Percentiles rank a stretch among this genome's conserved stretches.
Conservation (phyloP, 2,888 invertebrate genomes). For the Campopleginae sp. region DNA sequence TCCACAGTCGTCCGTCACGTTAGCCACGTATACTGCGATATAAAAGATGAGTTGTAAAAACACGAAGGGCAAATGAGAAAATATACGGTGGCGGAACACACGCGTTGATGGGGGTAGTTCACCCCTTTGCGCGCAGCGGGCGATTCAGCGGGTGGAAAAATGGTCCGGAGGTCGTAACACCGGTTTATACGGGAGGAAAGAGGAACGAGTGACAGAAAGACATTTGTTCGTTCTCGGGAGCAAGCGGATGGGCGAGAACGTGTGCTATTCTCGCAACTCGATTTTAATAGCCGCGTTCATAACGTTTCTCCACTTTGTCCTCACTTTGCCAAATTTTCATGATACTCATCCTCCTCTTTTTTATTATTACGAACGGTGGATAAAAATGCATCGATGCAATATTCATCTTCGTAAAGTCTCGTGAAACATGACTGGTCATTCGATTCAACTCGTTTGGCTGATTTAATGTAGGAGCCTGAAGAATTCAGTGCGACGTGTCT, state of each 20-base stretch:
- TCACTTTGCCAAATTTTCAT: slow-evolving; percentile 70
- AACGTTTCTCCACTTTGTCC: slow-evolving; percentile 50
- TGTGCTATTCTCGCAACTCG: slow-evolving; percentile 57
- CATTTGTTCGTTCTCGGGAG: slow-evolving; percentile 36
- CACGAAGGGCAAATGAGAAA: slow-evolving; percentile 80
- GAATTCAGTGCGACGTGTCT: slow-evolving; percentile 55
- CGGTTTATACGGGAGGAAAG: slow-evolving; percentile 57
- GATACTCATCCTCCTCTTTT: slow-evolving; percentile 14
- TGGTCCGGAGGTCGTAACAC: slow-evolving; percentile 61
- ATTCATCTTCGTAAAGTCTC: slow-evolving; percentile 32
- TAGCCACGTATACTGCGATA: slow-evolving; percentile 71
- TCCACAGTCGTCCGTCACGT: slow-evolving; percentile 78
- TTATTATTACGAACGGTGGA: not conserved
- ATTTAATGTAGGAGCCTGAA: slow-evolving; percentile 37
- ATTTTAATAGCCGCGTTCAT: slow-evolving; percentile 76
- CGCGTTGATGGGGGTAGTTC: slow-evolving; percentile 67
- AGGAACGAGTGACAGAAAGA: slow-evolving; percentile 26
- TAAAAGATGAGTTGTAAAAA: slow-evolving; percentile 81
- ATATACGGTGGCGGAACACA: slow-evolving; percentile 78
- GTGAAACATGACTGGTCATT: slow-evolving; percentile 52
- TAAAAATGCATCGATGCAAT: slow-evolving; percentile 20
- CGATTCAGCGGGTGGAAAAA: slow-evolving; percentile 62
- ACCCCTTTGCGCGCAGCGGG: slow-evolving; percentile 42
- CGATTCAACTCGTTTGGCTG: slow-evolving; percentile 33
- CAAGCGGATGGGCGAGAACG: slow-evolving; percentile 24